phyloP scores from a whole-genome alignment of 2,888 invertebrate genomes.

The Nomada ferruginata region DNA sequence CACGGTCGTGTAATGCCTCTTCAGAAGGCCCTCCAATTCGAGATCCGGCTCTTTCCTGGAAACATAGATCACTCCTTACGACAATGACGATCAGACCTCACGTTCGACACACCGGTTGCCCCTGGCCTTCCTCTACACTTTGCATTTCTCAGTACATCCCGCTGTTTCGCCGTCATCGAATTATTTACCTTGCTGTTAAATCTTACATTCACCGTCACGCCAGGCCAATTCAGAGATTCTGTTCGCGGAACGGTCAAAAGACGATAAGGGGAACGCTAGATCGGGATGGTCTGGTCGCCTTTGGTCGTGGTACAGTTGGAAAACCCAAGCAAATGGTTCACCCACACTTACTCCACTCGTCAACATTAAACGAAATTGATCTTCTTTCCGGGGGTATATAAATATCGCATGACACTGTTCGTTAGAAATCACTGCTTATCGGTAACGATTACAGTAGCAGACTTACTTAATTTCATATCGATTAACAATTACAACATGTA shows the following conservation, averaged over 20 bases:
- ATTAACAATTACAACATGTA: constrained; percentile 12
- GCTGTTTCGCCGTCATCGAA: not conserved
- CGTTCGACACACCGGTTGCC: not conserved
- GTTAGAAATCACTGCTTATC: constrained; percentile 20
- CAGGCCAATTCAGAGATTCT: not conserved
- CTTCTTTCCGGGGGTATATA: not conserved
- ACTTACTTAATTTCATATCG: constrained; percentile 60
- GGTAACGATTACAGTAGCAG: constrained; percentile 63
- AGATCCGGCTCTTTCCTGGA: constrained; percentile 99
- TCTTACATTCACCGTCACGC: not conserved
- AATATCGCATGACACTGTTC: constrained; percentile 23
- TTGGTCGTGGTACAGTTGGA: constrained; percentile 33
- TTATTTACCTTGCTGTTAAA: not conserved
- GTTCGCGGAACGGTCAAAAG: not conserved
- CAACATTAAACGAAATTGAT: constrained; percentile 1
- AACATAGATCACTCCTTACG: constrained; percentile 83
- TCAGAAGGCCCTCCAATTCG: constrained; percentile 99
- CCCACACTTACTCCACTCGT: constrained; percentile 40
- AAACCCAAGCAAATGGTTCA: constrained; percentile 14
- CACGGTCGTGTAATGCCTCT: constrained; percentile 99
- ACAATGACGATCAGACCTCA: constrained; percentile 74
- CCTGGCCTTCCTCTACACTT: not conserved
- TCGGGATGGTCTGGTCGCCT: constrained; percentile 60
- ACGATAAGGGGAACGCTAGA: not conserved
- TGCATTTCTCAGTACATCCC: not conserved